These are phyloP conservation scores for Aquila chrysaetos DNA, from an alignment of 2,797 vertebrate genomes.

Conservation along the genomic window DNA sequence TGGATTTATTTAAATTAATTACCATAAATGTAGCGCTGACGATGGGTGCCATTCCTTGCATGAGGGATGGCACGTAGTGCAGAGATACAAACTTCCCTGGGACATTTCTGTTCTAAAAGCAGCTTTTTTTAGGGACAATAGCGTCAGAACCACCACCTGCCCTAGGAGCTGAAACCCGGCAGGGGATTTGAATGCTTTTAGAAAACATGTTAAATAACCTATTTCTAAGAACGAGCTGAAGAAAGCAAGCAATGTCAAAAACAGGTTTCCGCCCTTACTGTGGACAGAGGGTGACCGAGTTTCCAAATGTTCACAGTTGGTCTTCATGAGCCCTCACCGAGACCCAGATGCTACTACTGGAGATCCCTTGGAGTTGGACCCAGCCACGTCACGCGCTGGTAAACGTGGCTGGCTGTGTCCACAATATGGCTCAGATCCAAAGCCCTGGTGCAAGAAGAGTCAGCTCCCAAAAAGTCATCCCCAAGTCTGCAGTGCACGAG, in stretches of 20 bases:
- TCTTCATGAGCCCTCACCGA: not conserved
- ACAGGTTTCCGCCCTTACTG: not conserved
- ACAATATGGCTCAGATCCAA: rapidly evolving
- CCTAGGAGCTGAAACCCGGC: not conserved
- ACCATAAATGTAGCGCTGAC: not conserved
- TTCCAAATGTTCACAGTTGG: not conserved
- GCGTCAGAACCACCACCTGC: not conserved
- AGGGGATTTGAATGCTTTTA: not conserved
- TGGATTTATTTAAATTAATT: not conserved
- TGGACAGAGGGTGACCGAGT: not conserved
- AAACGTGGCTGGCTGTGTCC: rapidly evolving
- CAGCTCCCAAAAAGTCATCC: not conserved
- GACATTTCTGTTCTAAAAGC: not conserved
- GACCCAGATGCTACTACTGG: rapidly evolving
- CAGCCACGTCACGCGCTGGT: rapidly evolving
- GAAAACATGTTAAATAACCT: not conserved
- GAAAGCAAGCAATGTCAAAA: not conserved
- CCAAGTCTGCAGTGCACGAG: rapidly evolving
- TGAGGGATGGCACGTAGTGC: not conserved
- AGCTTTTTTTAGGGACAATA: conserved; percentile 1
- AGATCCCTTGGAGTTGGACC: not conserved
- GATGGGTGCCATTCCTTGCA: not conserved
- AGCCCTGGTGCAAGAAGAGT: not conserved
- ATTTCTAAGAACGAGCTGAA: not conserved
- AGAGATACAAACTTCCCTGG: not conserved